A percentile compares a stretch with the other conserved stretches of the same genome.
Conservation (phyloP, 2,797 vertebrate species). For the Muraenolepis orangiensis region DNA sequence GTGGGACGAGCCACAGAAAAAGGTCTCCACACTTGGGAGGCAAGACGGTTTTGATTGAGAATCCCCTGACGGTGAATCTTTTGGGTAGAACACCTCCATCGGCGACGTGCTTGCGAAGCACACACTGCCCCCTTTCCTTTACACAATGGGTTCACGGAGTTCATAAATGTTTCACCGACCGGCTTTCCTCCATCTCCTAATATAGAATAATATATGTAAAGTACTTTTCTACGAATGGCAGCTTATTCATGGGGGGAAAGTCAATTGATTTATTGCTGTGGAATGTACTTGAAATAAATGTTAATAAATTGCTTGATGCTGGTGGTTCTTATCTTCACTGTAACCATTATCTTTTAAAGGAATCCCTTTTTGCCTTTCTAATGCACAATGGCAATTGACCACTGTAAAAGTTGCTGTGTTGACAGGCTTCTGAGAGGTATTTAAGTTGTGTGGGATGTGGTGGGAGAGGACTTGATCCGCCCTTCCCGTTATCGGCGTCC, state of each 20-base stretch:
- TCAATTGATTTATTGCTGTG: conserved; percentile 21
- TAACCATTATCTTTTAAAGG: too few relatives aligned
- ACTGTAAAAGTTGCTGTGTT: not conserved
- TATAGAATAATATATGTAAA: conserved; percentile 3
- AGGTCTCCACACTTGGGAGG: not conserved
- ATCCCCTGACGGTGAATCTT: not conserved
- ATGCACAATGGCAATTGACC: too few relatives aligned
- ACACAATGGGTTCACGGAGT: not conserved
- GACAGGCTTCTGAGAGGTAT: not conserved
- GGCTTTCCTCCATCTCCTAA: not conserved
- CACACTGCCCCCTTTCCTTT: not conserved
- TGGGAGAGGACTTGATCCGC: not conserved
- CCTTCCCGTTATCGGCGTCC: not conserved
- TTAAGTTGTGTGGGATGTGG: not conserved
- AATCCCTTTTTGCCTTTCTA: too few relatives aligned
- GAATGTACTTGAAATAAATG: conserved; percentile 55
- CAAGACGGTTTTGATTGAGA: not conserved
- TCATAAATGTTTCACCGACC: not conserved
- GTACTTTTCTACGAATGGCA: not conserved
- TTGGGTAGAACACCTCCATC: not conserved
- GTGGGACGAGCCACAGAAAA: too few relatives aligned
- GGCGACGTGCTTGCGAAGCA: not conserved
- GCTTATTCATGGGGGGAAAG: conserved; percentile 12
- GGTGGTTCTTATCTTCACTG: not conserved
- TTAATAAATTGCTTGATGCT: conserved; percentile 27